Conservation (phyloP, 1,140 invertebrate genomes). For the Hycleus cichorii region DNA sequence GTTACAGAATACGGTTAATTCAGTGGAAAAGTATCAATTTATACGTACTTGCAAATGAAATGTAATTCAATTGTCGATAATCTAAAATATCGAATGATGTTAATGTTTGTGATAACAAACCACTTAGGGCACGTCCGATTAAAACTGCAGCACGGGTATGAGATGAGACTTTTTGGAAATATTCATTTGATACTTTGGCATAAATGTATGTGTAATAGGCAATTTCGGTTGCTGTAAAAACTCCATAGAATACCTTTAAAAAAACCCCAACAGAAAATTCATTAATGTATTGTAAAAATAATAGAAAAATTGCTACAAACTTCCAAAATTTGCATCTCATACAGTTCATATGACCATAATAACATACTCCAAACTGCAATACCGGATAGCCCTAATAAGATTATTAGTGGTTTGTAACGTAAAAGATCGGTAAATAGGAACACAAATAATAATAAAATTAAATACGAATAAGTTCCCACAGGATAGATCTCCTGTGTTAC, state of each 20-base stretch:
- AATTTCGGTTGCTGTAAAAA: slow-evolving; percentile 80
- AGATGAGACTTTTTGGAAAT: slow-evolving; percentile 69
- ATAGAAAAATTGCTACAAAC: slow-evolving; percentile 22
- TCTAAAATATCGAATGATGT: slow-evolving; percentile 52
- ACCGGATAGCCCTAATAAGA: slow-evolving; percentile 64
- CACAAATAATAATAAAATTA: slow-evolving; percentile 59
- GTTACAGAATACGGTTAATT: not conserved
- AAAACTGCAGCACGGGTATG: slow-evolving; percentile 63
- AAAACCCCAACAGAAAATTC: not conserved
- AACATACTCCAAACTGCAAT: slow-evolving; percentile 65
- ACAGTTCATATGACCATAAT: slow-evolving; percentile 59
- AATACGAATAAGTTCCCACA: slow-evolving; percentile 65
- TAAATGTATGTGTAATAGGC: slow-evolving; percentile 93
- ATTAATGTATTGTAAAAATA: no score
- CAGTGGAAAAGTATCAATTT: not conserved
- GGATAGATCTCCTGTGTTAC: slow-evolving; percentile 69
- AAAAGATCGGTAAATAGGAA: slow-evolving; percentile 74
- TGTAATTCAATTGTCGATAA: slow-evolving; percentile 62
- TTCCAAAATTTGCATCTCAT: slow-evolving; percentile 52
- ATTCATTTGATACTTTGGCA: slow-evolving; percentile 70
- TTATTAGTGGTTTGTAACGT: slow-evolving; percentile 79
- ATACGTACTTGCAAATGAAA: slow-evolving; percentile 53
- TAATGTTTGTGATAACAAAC: slow-evolving; percentile 54
- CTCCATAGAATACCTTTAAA: slow-evolving; percentile 64
- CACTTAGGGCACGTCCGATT: slow-evolving; percentile 57